Evolutionary conservation across 2,113 vertebrate species (phyloP).

Genomic region (Onychostruthus taczanowskii): DNA sequence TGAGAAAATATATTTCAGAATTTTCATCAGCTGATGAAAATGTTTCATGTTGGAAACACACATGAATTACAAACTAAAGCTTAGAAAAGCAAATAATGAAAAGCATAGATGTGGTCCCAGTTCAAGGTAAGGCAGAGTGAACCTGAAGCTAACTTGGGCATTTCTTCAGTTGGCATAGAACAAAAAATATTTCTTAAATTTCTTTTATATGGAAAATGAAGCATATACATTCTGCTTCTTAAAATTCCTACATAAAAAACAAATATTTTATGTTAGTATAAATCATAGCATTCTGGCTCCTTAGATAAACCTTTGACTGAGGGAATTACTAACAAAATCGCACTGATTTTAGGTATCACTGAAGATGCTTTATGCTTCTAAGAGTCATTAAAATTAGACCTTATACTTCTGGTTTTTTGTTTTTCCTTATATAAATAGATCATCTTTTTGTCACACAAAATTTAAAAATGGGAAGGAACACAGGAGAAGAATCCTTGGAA

Average conservation of each 20-base stretch:
- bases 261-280: neutral
- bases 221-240: neutral
- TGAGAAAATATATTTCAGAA: neutral
- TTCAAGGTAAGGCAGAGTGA: neutral
- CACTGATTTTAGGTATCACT: neutral
- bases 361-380: neutral
- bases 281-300: neutral
- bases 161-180: neutral
- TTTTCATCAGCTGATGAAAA: neutral
- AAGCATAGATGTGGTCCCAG: neutral
- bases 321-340: neutral
- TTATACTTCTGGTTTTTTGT: neutral
- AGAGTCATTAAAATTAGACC: neutral
- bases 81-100: neutral
- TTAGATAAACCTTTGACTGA: neutral
- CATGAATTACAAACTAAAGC: neutral
- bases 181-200: no score
- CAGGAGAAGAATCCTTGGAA: neutral
- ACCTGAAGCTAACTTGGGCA: neutral
- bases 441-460: neutral
- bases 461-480: neutral
- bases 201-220: neutral
- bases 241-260: neutral
- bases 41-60: neutral
- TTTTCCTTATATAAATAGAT: neutral